Percentiles rank a stretch among this genome's conserved stretches.
phyloP scores from a whole-genome alignment of 92 coral and sea anemone species.

The Paramuricea clavata region DNA sequence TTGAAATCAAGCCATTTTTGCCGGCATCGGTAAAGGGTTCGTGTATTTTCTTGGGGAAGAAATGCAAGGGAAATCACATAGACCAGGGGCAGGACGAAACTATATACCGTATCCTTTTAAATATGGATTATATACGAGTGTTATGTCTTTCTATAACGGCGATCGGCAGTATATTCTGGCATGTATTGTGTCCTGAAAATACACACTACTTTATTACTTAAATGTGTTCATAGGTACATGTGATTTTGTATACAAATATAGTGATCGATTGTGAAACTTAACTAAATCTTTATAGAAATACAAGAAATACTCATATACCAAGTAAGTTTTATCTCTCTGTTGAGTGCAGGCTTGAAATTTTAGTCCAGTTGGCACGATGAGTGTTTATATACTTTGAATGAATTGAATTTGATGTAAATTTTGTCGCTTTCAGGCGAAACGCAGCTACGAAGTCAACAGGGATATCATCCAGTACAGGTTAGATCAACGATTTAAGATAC shows the following conservation, averaged over 20 bases:
- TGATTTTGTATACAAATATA: conserved; percentile 4
- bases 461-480: conserved; percentile 2
- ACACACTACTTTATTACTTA: background rate
- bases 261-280: conserved; percentile 5
- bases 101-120: conserved; percentile 38
- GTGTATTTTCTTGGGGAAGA: background rate
- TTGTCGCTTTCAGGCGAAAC: conserved; percentile 10
- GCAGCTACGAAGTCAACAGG: background rate
- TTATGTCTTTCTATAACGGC: background rate
- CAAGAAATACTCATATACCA: background rate
- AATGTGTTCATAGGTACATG: background rate
- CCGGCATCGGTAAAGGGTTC: conserved; percentile 1
- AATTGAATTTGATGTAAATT: background rate
- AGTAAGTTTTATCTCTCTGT: background rate
- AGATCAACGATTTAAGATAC: background rate
- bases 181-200: background rate
- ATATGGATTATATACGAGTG: conserved; percentile 3
- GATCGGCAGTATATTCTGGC: background rate
- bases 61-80: conserved; percentile 15
- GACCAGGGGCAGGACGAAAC: conserved; percentile 21
- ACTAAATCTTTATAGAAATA: background rate
- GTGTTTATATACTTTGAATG: conserved; percentile 8
- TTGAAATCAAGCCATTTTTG: conserved; percentile 13
- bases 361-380: background rate
- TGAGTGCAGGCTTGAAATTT: background rate